These are phyloP conservation scores for Oreocharis arfaki DNA, from an alignment of 2,113 vertebrate genomes.

Conservation along the genomic window DNA sequence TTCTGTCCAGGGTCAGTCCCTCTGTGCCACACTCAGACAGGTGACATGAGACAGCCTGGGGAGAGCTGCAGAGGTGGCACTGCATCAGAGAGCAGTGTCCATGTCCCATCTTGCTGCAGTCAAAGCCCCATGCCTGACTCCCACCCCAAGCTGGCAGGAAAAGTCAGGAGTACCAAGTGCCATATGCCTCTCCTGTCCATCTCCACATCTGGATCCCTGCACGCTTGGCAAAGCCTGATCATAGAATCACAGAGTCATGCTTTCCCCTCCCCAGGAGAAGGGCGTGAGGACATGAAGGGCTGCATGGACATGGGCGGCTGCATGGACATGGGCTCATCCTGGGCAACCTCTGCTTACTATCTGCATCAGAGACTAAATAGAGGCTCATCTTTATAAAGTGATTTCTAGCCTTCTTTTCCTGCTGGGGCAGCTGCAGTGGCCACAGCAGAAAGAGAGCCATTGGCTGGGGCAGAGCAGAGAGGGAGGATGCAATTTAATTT, in stretches of 20 bases:
- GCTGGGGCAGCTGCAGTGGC: background rate
- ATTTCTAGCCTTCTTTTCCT: constrained; percentile 22
- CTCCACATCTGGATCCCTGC: background rate
- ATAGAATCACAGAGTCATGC: background rate
- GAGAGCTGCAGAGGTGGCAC: background rate
- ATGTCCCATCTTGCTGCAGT: background rate
- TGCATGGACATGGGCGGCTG: rapidly evolving
- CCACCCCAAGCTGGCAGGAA: background rate
- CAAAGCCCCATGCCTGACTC: background rate
- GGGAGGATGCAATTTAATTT: constrained; percentile 56
- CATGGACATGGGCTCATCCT: rapidly evolving
- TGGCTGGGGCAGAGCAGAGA: background rate
- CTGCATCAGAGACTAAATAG: background rate
- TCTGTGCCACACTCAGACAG: background rate
- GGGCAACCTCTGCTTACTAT: background rate
- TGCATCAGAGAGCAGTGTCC: background rate
- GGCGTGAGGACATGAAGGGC: background rate
- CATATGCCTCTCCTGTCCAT: background rate
- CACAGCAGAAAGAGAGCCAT: background rate
- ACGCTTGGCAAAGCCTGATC: background rate
- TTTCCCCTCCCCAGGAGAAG: background rate
- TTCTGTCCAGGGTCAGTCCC: background rate
- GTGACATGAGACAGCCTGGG: background rate
- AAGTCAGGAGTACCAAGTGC: background rate
- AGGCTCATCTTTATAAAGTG: background rate